Percentiles rank a stretch among this genome's conserved stretches.
phyloP scores from a whole-genome alignment of 2,797 vertebrate genomes.

The Babyrousa celebensis region DNA sequence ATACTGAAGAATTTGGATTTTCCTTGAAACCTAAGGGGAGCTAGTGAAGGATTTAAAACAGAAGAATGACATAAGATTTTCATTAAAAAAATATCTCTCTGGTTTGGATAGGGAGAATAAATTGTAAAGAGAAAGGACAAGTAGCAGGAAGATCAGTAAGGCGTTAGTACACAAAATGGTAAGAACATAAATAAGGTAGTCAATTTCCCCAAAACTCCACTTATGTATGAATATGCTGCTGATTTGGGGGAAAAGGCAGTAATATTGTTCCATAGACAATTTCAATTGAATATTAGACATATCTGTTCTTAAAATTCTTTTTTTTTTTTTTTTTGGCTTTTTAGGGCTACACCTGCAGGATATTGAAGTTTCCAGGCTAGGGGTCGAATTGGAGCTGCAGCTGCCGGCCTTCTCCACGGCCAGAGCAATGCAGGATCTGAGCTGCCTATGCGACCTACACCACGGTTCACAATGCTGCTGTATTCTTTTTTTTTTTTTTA shows the following conservation, averaged over 20 bases:
- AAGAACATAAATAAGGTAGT: slow-evolving; percentile 26
- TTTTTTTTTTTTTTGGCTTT: too few species aligned
- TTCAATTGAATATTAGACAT: slow-evolving; percentile 31
- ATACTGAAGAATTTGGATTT: slow-evolving; percentile 27
- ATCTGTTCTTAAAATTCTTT: slow-evolving; percentile 40
- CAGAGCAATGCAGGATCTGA: too few species aligned
- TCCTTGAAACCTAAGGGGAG: background rate
- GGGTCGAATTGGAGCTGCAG: too few species aligned
- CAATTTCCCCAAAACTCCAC: background rate
- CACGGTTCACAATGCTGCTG: too few species aligned
- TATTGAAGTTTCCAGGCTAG: too few species aligned
- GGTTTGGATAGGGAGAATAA: background rate
- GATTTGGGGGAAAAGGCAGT: background rate
- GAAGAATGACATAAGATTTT: background rate
- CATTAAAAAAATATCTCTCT: background rate
- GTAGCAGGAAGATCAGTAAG: background rate
- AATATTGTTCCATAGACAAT: background rate
- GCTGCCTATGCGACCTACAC: too few species aligned
- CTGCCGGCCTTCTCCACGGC: too few species aligned
- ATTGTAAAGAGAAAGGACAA: background rate
- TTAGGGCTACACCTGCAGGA: too few species aligned
- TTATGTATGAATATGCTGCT: slow-evolving; percentile 13
- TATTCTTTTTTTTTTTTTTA: too few species aligned
- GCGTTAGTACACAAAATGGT: slow-evolving; percentile 43
- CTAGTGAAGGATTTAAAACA: slow-evolving; percentile 1